phyloP scores from a whole-genome alignment of 2,113 vertebrate species.

The Pteropus alecto region DNA sequence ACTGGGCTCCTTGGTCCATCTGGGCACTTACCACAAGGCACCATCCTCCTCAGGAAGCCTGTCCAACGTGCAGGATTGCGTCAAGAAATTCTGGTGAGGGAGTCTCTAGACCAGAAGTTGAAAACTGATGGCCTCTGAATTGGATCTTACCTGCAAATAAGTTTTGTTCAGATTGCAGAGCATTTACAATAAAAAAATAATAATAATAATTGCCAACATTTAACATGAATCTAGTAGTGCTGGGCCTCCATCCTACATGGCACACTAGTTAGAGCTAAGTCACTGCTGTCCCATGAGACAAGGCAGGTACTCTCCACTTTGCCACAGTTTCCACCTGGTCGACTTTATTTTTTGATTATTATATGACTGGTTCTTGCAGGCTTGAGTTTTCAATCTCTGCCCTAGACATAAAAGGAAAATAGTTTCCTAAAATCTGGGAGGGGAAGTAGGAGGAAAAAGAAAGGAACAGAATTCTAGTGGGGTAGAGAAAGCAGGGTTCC shows the following conservation, averaged over 20 bases:
- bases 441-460: background rate
- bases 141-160: background rate
- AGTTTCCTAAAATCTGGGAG: background rate
- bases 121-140: background rate
- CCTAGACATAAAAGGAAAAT: background rate
- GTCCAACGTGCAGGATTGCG: conserved; percentile 82
- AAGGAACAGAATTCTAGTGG: background rate
- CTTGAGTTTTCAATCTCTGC: background rate
- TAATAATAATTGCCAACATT: background rate
- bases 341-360: background rate
- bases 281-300: background rate
- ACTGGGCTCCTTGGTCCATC: conserved; percentile 86
- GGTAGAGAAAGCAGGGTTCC: background rate
- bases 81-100: conserved; percentile 86
- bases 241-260: background rate
- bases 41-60: conserved; percentile 82
- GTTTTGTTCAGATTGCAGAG: background rate
- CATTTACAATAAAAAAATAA: background rate
- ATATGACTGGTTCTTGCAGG: background rate
- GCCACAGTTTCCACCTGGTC: background rate
- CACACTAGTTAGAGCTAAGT: background rate
- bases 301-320: background rate
- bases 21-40: conserved; percentile 83
- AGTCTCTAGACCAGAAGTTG: background rate
- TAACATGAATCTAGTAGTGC: background rate